Evolutionary conservation across 2,113 vertebrate species (phyloP), one percentile per base, ranked within the genome.

Genomic region (Boulengeromyrus knoepffleri): DNA sequence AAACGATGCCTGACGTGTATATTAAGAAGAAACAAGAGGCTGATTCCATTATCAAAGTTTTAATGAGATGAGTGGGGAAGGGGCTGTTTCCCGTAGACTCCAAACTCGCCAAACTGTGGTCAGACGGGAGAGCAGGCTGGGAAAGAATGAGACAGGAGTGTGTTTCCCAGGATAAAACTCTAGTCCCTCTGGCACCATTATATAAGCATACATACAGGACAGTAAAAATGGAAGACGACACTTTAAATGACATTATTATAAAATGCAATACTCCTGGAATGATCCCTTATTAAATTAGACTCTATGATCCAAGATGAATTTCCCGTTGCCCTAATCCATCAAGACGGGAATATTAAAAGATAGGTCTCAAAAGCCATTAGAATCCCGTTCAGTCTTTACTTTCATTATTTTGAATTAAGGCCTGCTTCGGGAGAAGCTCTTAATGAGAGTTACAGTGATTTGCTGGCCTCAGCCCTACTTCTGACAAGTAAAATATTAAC

Each of bases 201-300:
- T 98, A 98, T 98, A 99, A 99, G 97, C 97, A 97, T 97, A 97
- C 98, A 97, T 99, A 97, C 97, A 98, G 98, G 99, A 98, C 97
- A 96, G 98, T 96, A 97, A 97, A 97, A 99, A 99, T 99, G 97
- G 98, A 98, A 99, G 98, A 98, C 97, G 99, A 99, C 99, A 99
- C 98, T 98, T 99, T 99, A 99, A 99, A 99, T 99, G 98, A 99
- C 98, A 99, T 99, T 99, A 99, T 99, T 99, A 99, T 99, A 99
- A 99, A 99, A 99, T 99, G 99, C 99, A 99, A 99, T 99, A 99
- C 99, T 99, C 99, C 97, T 97, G 98, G 97, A 99, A 99, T 99
- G 98, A 99, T 99, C 97, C 97, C 97, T 99, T 99, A 99, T 99
- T 99, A 98, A 99, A 99, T 99, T 99, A 99, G 97, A 97, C 96